These are phyloP conservation scores for Danaus melanippus DNA, from an alignment of 1,140 invertebrate genomes.

Conservation along the genomic window DNA sequence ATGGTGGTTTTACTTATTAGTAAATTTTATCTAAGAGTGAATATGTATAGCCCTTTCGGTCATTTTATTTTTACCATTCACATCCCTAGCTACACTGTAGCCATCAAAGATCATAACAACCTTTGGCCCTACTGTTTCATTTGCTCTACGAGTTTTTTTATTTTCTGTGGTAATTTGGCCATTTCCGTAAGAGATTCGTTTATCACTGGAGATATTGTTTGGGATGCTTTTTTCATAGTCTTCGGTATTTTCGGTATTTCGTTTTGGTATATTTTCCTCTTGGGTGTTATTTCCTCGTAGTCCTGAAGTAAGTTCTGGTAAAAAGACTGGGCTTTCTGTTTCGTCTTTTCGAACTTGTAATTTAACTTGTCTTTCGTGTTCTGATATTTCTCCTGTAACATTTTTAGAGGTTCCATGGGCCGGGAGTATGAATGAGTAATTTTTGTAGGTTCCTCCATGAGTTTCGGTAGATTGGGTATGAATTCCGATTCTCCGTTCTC, in stretches of 20 bases:
- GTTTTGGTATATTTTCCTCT: conserved; percentile 34
- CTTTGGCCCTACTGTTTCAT: conserved; percentile 45
- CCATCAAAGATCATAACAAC: conserved; percentile 60
- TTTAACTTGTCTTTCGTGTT: conserved; percentile 49
- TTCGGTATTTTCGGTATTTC: conserved; percentile 42
- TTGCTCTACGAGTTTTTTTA: conserved; percentile 51
- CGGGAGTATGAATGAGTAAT: conserved; percentile 16
- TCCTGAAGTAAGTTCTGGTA: conserved; percentile 55
- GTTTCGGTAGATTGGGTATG: conserved; percentile 23
- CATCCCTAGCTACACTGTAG: conserved; percentile 60
- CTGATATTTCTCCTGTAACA: conserved; percentile 34
- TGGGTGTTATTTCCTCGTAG: conserved; percentile 45
- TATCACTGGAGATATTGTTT: conserved; percentile 49
- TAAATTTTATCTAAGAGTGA: conserved; percentile 22
- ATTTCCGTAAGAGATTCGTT: conserved; percentile 52
- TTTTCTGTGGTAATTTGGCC: conserved; percentile 50
- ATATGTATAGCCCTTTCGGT: conserved; percentile 46
- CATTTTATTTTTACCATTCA: conserved; percentile 53
- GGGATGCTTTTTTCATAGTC: conserved; percentile 44
- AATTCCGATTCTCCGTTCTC: conserved; percentile 26
- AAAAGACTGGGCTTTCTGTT: conserved; percentile 45
- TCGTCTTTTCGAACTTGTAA: conserved; percentile 49
- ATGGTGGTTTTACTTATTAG: neutral
- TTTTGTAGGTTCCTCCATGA: conserved; percentile 26
- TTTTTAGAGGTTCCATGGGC: conserved; percentile 35